Evolutionary conservation across 2,888 invertebrate genomes (phyloP).

Genomic region (Yponomeuta evonymella): DNA sequence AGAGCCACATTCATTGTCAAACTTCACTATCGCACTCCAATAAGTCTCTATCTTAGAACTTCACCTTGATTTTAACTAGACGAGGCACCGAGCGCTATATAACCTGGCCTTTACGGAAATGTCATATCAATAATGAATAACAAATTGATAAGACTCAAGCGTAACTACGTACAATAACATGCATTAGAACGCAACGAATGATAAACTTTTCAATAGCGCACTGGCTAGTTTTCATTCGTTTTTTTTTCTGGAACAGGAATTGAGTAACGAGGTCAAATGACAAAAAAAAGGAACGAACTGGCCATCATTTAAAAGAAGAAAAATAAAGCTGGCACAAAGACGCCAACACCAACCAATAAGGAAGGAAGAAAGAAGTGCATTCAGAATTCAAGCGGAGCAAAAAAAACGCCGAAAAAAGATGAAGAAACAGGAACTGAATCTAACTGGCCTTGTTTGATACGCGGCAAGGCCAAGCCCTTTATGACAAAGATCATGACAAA

Average conservation of each 20-base stretch:
- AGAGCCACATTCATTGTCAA: background rate
- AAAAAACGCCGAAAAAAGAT: slow-evolving; percentile 26
- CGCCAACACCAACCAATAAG: slow-evolving; percentile 32
- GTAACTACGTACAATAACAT: background rate
- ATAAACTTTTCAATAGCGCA: background rate
- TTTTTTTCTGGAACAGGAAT: too few species aligned
- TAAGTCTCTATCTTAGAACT: background rate
- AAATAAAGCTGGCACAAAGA: background rate
- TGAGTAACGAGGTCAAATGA: background rate
- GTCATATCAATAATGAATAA: slow-evolving; percentile 12
- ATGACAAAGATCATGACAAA: slow-evolving; percentile 34
- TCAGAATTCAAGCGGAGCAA: background rate
- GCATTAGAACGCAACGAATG: background rate
- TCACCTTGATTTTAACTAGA: slow-evolving; percentile 11
- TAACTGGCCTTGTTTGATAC: slow-evolving; percentile 43
- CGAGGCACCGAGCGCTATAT: background rate
- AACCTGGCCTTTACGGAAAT: slow-evolving; percentile 14
- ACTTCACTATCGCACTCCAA: background rate
- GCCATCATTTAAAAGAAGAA: background rate
- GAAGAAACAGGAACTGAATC: slow-evolving; percentile 49
- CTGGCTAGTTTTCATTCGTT: background rate
- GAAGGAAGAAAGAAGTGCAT: slow-evolving; percentile 42
- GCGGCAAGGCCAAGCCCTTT: slow-evolving; percentile 61
- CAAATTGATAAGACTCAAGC: slow-evolving; percentile 1
- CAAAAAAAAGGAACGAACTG: background rate